Base-by-base conservation (phyloP, 2,113 vertebrate genomes). In the Oreocharis arfaki region DNA sequence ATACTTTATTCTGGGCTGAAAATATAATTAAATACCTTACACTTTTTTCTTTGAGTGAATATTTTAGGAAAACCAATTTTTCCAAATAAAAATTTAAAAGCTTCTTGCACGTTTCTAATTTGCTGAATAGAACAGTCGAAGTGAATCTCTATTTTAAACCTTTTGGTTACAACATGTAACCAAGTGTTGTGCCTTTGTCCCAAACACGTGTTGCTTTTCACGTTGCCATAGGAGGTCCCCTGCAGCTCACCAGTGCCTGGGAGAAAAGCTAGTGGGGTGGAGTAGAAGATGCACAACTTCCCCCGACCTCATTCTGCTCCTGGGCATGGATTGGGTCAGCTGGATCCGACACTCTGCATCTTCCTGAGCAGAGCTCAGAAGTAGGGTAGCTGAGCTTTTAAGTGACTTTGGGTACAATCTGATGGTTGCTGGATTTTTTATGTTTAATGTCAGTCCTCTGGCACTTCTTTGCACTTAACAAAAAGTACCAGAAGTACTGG, bases 191-290 rank as follows among this genome's bases (percentile, higher is more conserved):
- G 50, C 55, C 55, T 87, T 37, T 57, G 30, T 76, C 49, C 16
- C 44, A 64, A 30, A 30, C 1, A 11, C 0, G 0, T 0, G 0
- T 4, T 44, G 14, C 14, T 82, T 60, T n/a, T 49, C 46, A 13
- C n/a, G 20, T 26, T 6, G 2, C 39, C 1, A 0, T 27, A 32
- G 55, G 30, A 88, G 22, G 10, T 79, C 6, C 13, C n/a, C 37
- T 26, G 41, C 24, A 42, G 7, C 42, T 87, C 22, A 8, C 16
- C 37, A 47, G 35, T 19, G 44, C n/a, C 13, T 67, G 32, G 53
- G 37, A 94, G 50, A 73, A 68, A 13, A 83, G 30, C 17, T 69
- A 1, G 0, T 4, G 33, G 3, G 33, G 4, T 12, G n/a, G n/a
- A 4, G 23, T 1, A 75, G 33, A 55, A 73, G 47, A 35, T 7